Percentiles rank a stretch among this genome's conserved stretches.
phyloP scores from a whole-genome alignment of 2,888 invertebrate genomes.

The Charanyca ferruginea region DNA sequence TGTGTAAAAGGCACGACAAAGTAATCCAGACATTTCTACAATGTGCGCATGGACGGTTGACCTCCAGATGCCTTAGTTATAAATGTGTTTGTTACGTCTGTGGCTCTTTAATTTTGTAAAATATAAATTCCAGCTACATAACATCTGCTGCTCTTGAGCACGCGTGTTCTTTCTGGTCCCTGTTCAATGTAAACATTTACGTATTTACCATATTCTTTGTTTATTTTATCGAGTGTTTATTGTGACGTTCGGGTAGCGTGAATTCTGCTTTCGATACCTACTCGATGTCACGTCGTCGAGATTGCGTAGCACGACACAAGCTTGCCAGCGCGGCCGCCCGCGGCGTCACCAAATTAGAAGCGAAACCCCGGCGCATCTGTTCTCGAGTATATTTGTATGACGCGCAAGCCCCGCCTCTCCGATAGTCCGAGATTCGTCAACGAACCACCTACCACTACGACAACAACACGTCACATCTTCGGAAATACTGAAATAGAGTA shows the following conservation, averaged over 20 bases:
- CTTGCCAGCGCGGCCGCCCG: conserved; percentile 61
- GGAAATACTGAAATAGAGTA: conserved; percentile 75
- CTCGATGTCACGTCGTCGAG: conserved; percentile 69
- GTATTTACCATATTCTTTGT: conserved; percentile 66
- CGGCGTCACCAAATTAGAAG: conserved; percentile 90
- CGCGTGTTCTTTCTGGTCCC: conserved; percentile 40
- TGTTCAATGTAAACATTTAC: conserved; percentile 71
- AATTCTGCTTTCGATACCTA: conserved; percentile 52
- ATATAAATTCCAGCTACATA: conserved; percentile 29
- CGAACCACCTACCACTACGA: conserved; percentile 77
- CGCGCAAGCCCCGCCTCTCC: conserved; percentile 83
- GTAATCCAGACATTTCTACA: conserved; percentile 46
- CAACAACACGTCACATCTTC: conserved; percentile 70
- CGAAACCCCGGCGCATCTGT: conserved; percentile 74
- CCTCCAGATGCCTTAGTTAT: conserved; percentile 39
- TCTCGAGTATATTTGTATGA: conserved; percentile 79
- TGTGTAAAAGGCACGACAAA: conserved; percentile 65
- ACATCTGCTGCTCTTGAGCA: conserved; percentile 32
- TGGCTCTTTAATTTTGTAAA: conserved; percentile 26
- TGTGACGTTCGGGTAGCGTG: conserved; percentile 69
- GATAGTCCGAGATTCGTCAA: conserved; percentile 70
- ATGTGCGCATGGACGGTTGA: conserved; percentile 12
- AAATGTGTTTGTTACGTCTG: conserved; percentile 37
- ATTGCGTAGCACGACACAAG: conserved; percentile 72
- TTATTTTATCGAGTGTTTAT: conserved; percentile 59